Conservation (phyloP, 1,140 invertebrate genomes). For the Drosophila sucinea region DNA sequence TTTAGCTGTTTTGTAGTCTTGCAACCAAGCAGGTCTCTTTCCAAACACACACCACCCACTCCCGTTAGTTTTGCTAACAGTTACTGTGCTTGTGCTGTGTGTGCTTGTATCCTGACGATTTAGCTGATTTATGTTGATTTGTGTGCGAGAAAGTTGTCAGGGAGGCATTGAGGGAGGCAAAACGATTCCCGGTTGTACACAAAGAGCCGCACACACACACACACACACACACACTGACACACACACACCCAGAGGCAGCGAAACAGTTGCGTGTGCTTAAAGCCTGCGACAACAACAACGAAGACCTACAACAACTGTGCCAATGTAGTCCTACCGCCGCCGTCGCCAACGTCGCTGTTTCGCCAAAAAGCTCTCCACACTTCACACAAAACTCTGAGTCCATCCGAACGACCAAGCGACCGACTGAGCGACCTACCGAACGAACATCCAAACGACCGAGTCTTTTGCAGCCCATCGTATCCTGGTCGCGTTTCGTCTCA, state of each 20-base stretch:
- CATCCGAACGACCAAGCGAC: constrained; percentile 2
- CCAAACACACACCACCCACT: background rate
- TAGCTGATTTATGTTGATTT: constrained; percentile 81
- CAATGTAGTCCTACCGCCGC: constrained; percentile 40
- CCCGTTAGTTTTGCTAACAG: background rate
- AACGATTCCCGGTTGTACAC: constrained; percentile 68
- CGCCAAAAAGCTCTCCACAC: constrained; percentile 37
- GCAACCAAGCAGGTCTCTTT: background rate
- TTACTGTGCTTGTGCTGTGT: constrained; percentile 23
- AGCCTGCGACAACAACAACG: constrained; percentile 70
- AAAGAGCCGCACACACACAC: constrained; percentile 40
- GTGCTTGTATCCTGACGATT: constrained; percentile 69
- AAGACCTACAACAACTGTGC: constrained; percentile 61
- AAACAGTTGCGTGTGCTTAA: constrained; percentile 63
- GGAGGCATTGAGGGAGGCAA: constrained; percentile 42
- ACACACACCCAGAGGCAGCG: constrained; percentile 22
- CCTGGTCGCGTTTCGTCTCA: background rate
- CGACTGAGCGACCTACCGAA: too few relatives aligned
- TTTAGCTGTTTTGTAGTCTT: constrained; percentile 31
- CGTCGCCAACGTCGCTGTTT: background rate
- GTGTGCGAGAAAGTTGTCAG: constrained; percentile 63
- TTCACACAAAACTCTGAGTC: constrained; percentile 8
- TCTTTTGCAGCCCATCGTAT: constrained; percentile 12
- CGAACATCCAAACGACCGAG: too few relatives aligned
- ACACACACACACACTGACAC: constrained; percentile 19